Conservation (phyloP, 1,140 invertebrate genomes). For the Chelonus insularis region DNA sequence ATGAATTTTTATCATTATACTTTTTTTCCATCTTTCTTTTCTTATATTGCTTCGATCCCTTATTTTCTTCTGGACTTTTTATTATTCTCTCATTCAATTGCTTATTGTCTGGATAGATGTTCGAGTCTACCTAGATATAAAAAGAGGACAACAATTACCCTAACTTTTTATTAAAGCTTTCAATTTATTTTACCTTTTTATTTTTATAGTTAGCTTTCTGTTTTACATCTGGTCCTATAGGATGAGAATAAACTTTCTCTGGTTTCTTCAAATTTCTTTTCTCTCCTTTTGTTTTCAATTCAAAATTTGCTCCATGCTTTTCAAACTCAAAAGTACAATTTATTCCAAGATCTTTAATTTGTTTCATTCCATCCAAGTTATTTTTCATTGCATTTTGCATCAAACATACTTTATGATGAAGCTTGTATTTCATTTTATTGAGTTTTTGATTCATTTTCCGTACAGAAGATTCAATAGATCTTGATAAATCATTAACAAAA, state of each 20-base stretch:
- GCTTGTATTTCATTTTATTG: constrained; percentile 2
- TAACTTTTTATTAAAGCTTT: background rate
- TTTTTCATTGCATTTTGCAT: constrained; percentile 9
- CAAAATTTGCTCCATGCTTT: background rate
- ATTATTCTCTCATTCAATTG: too few relatives aligned
- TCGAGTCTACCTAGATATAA: too few relatives aligned
- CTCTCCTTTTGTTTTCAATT: background rate
- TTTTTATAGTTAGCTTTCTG: background rate
- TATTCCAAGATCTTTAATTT: background rate
- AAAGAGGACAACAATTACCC: too few relatives aligned
- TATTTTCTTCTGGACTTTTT: too few relatives aligned
- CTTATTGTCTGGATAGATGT: too few relatives aligned
- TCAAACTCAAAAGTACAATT: background rate
- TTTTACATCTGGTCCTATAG: constrained; percentile 4
- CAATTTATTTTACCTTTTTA: background rate
- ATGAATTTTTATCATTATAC: too few relatives aligned
- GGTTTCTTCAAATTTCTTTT: background rate
- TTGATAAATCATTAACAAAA: constrained; percentile 12
- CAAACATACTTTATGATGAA: constrained; percentile 10
- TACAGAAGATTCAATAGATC: background rate
- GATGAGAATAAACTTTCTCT: background rate
- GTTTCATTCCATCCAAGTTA: background rate
- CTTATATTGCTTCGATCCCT: too few relatives aligned
- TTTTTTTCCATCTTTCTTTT: too few relatives aligned
- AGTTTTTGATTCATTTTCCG: constrained; percentile 3